Base-by-base conservation (phyloP, 2,888 invertebrate genomes). In the Melolontha melolontha region DNA sequence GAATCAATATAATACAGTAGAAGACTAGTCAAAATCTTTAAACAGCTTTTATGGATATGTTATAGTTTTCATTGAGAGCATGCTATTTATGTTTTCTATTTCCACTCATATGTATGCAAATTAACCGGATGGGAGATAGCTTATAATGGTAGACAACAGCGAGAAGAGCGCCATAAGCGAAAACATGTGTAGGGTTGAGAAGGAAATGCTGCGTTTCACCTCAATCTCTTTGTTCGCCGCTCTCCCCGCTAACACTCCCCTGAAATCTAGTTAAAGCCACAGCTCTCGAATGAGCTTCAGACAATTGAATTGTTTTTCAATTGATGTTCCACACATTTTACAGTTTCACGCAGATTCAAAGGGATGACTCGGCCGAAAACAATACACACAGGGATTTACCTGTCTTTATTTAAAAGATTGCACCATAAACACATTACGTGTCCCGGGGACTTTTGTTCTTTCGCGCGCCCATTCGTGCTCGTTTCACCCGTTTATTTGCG, bases 321-420 rank as follows among this genome's bases (percentile, higher is more conserved):
- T 73, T 73, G 73, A 73, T 72, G 73, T 69, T 72, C 71, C 67
- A 67, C 71, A 71, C 71, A 71, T 72, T 72, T 72, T 71, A 72
- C 73, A 71, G 71, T 70, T 73, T 57, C 68, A 68, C 71, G 72
- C 72, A 71, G 72, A 71, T 72, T 72, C 69, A 64, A 70, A 71
- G 70, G 73, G 71, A 70, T 72, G 71, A 72, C 71, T 71, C 57
- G 66, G 65, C 40, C 54, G 59, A 40, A 72, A 72, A 72, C 72
- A 73, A 73, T 72, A 71, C 71, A 72, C 73, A 66, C 70, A 11
- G 66, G 72, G 74, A 74, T 75, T 75, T 75, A 74, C 72, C 72
- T 74, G 70, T 70, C 73, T 71, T 73, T 73, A 75, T 75, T 73
- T 72, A 74, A 75, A 73, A 73, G 73, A 73, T 72, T 69, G 65